Base-by-base conservation (phyloP, 53 echinoderm and acorn worm genomes). In the Apostichopus leukothele region DNA sequence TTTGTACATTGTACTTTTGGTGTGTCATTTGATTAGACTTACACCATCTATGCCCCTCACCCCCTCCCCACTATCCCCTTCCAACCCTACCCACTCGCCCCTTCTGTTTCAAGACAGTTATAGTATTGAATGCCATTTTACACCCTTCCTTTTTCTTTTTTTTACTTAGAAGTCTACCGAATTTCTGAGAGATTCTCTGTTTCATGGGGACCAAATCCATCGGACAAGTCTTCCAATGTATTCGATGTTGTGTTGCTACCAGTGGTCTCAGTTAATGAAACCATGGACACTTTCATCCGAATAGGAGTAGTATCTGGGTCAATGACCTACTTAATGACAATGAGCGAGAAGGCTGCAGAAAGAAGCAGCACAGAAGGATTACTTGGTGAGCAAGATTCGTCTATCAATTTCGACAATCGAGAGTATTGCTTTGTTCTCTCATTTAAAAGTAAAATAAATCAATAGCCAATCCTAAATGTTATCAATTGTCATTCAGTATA, bases 341-440 rank as follows among this genome's bases (percentile, higher is more conserved):
- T 79, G 51, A 52, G 19, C 12, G 53, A 79, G 51, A n/a, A 14
- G 53, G 50, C 53, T 3, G 51, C 53, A 51, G 52, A 50, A 0
- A 51, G 80, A 51, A 51, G 80, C 4, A 79, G 52, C 9, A 79
- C 80, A 8, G 80, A 79, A 79, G 80, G 80, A 51, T 39, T 79
- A 52, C 19, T 79, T 13, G 80, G 80, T 79, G 51, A 51, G 39
- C 50, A 79, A 79, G 8, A 0, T 51, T 79, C 25, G 25, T 6
- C 39, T 78, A 6, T 76, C 26, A 26, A 26, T 78, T 23, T 8
- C 6, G 78, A 14, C 9, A 7, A 78, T 7, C 50, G 39, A 14
- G 16, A 50, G 6, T 78, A 27, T 16, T 7, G 14, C 22, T 39
- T 39, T 39, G 39, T 39, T 39, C 39, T 39, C 39, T 39, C 39